Evolutionary conservation across 2,113 vertebrate genomes (phyloP).

Genomic region (Panthera tigris): DNA sequence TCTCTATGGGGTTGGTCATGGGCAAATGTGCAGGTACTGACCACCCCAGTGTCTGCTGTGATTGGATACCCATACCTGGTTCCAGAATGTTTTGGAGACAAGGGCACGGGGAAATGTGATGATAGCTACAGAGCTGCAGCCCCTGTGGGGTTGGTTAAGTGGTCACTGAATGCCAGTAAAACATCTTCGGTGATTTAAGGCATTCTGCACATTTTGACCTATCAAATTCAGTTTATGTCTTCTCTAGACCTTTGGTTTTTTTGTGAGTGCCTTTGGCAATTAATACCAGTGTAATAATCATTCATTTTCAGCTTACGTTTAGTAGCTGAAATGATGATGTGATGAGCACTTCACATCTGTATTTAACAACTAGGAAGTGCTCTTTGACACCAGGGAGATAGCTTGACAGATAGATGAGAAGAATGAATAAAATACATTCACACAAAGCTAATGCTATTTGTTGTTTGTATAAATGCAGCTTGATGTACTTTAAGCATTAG

Average conservation of each 20-base stretch:
- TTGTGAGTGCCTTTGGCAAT: background rate
- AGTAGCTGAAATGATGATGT: no score
- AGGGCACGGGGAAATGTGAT: background rate
- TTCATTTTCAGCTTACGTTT: constrained; percentile 9
- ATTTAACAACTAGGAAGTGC: background rate
- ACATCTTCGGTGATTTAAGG: background rate
- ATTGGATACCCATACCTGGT: background rate
- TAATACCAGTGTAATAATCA: background rate
- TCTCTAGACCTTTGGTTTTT: background rate
- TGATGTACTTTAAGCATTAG: background rate
- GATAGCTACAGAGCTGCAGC: background rate
- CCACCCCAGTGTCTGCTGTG: background rate
- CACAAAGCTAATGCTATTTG: background rate
- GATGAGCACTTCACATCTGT: background rate
- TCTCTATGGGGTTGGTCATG: background rate
- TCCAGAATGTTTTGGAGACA: background rate
- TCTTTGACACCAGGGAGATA: background rate
- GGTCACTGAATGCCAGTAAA: background rate
- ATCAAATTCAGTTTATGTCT: background rate
- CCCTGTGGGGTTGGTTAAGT: no score
- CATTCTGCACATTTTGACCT: background rate
- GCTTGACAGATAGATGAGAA: background rate
- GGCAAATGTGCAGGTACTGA: background rate
- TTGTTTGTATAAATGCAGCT: background rate
- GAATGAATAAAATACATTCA: background rate